Percentiles rank a stretch among this genome's conserved stretches.
phyloP scores from a whole-genome alignment of 1,140 invertebrate species.

The Schlechtendalia chinensis region DNA sequence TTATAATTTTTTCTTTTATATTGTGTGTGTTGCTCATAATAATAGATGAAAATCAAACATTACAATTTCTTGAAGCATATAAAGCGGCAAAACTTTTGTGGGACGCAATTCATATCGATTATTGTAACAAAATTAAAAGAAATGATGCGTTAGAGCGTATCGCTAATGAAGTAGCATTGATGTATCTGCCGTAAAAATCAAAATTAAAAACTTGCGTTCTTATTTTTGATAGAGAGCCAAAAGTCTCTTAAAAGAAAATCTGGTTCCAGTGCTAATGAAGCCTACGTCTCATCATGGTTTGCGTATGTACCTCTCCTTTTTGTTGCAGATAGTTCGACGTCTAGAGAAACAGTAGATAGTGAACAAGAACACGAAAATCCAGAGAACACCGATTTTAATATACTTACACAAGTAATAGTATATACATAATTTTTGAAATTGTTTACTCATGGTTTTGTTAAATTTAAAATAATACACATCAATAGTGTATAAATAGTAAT shows the following conservation, averaged over 20 bases:
- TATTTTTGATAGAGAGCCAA: constrained; percentile 30
- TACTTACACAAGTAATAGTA: too few relatives aligned
- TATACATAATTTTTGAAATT: too few relatives aligned
- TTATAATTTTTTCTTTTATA: background rate
- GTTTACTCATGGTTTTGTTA: too few relatives aligned
- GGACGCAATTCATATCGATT: constrained; percentile 21
- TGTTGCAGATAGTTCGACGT: constrained; percentile 12
- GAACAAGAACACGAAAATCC: constrained; percentile 29
- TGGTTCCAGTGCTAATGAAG: constrained; percentile 18
- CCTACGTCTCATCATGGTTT: constrained; percentile 17
- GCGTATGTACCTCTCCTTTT: constrained; percentile 7
- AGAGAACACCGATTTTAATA: background rate
- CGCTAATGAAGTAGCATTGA: constrained; percentile 13
- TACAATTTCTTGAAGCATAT: background rate
- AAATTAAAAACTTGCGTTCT: constrained; percentile 34
- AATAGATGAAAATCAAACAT: too few relatives aligned
- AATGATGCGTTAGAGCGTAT: constrained; percentile 33
- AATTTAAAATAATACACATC: too few relatives aligned
- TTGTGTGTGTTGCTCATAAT: constrained; percentile 1
- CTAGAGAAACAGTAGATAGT: constrained; percentile 21
- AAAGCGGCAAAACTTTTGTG: background rate
- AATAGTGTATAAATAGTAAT: constrained; percentile 13
- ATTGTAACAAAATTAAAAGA: constrained; percentile 30
- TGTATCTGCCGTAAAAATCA: constrained; percentile 28
- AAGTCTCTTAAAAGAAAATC: constrained; percentile 5